These are phyloP conservation scores for Phaedon cochleariae DNA, from an alignment of 2,888 invertebrate genomes.

Conservation along the genomic window DNA sequence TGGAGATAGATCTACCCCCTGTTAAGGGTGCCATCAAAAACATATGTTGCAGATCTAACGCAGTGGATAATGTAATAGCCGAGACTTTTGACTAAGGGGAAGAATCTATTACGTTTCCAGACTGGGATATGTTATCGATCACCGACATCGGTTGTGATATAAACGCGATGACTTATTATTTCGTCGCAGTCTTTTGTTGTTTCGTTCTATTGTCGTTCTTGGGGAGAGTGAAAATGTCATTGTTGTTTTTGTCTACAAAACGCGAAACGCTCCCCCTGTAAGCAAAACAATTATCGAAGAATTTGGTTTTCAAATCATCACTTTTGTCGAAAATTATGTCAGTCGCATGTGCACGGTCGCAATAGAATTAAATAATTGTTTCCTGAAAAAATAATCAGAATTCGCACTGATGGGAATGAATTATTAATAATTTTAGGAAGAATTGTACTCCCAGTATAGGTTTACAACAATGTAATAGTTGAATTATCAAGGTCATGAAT, in stretches of 20 bases:
- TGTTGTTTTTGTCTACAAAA: background rate
- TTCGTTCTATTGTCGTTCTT: conserved; percentile 3
- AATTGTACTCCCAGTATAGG: too few species aligned
- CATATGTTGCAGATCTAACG: conserved; percentile 61
- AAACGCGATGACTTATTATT: conserved; percentile 35
- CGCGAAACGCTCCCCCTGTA: background rate
- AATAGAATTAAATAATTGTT: too few species aligned
- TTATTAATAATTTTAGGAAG: too few species aligned
- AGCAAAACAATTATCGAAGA: too few species aligned
- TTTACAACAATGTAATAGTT: too few species aligned
- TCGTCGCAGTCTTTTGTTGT: conserved; percentile 24
- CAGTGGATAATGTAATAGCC: conserved; percentile 57
- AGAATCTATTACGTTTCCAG: conserved; percentile 47
- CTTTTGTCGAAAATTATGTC: too few species aligned
- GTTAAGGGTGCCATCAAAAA: conserved; percentile 60
- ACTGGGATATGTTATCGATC: conserved; percentile 47
- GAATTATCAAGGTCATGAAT: too few species aligned
- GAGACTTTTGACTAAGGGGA: conserved; percentile 48
- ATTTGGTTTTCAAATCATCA: too few species aligned
- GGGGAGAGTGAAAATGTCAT: conserved; percentile 7
- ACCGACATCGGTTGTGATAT: conserved; percentile 39
- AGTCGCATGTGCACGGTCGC: too few species aligned
- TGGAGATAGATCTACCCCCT: conserved; percentile 53
- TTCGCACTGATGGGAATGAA: too few species aligned
- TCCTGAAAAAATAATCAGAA: too few species aligned